Percentiles rank a stretch among this genome's conserved stretches.
phyloP scores from a whole-genome alignment of 1,140 invertebrate genomes.

The Thaumetopoea pityocampa region DNA sequence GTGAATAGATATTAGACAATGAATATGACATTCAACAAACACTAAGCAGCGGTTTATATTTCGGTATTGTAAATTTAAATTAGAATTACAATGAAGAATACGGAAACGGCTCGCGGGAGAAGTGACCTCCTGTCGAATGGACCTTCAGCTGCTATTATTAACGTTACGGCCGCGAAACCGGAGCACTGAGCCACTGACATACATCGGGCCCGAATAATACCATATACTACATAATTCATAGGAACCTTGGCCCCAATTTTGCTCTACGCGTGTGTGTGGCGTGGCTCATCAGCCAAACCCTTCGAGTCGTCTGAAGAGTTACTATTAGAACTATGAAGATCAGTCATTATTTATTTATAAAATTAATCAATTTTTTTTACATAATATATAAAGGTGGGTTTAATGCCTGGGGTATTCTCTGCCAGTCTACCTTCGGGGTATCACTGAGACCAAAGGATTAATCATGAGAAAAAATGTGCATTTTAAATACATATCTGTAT shows the following conservation, averaged over 20 bases:
- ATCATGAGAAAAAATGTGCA: constrained; percentile 5
- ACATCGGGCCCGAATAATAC: constrained; percentile 65
- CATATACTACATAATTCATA: constrained; percentile 74
- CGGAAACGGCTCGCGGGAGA: constrained; percentile 46
- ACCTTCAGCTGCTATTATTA: constrained; percentile 68
- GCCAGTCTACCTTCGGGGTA: too few relatives aligned
- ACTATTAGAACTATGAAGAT: constrained; percentile 1
- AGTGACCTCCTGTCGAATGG: constrained; percentile 57
- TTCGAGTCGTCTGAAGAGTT: constrained; percentile 8
- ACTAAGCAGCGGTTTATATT: constrained; percentile 1
- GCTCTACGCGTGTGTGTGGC: constrained; percentile 18
- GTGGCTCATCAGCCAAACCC: constrained; percentile 10
- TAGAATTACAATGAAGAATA: constrained; percentile 35
- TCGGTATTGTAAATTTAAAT: constrained; percentile 1
- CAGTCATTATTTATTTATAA: background rate
- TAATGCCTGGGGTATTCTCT: too few relatives aligned
- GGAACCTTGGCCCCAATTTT: constrained; percentile 68
- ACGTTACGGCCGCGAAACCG: constrained; percentile 63
- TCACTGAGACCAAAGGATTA: too few relatives aligned
- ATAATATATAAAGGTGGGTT: too few relatives aligned
- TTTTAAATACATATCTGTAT: too few relatives aligned
- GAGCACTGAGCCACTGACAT: constrained; percentile 63
- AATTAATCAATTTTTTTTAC: too few relatives aligned
- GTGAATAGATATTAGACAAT: too few relatives aligned
- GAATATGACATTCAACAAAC: background rate